Evolutionary conservation across 2,113 vertebrate genomes (phyloP), one percentile per base, ranked within the genome.

Genomic region (Baryphthengus martii): DNA sequence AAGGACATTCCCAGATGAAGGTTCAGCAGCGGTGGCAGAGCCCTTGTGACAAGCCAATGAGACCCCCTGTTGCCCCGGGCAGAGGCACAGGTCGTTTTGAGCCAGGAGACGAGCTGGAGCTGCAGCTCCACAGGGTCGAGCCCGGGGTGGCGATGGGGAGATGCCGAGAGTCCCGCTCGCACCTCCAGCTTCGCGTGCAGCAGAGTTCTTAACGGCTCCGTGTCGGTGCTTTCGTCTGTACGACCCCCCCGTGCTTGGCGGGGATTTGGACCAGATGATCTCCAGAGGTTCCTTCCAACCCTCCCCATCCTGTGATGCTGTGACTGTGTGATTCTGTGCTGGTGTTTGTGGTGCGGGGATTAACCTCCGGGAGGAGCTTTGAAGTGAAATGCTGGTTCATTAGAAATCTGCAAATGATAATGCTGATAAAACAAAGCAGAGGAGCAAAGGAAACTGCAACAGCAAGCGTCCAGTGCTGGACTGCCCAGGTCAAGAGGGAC

Each of bases 111-210:
- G 7, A 40, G 24, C 68, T 14, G 14, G n/a, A 63, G 21, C 37
- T 35, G 12, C 9, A 10, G 15, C 33, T 19, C 18, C 24, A 5
- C 4, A 2, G 37, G 40, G 35, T 17, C 0, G 3, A 58, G 31
- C 39, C 45, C 5, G 2, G 33, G 24, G 84, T 0, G 1, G 20
- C 24, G 1, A 8, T 3, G 17, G n/a, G 35, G n/a, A 45, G 19
- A 47, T 12, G 13, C 39, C 3, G 3, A 37, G 25, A 44, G 66
- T 28, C 37, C 56, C 6, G 1, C n/a, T 53, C 0, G 2, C 44
- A 24, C n/a, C 65, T 15, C 47, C 28, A 20, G 17, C 50, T 40
- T 17, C 8, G 1, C 10, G n/a, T 15, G 12, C 70, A 29, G 37
- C 29, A 45, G 20, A 2, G 2, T 67, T 39, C 13, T n/a, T n/a